Evolutionary conservation across 1,140 invertebrate genomes (phyloP).

Genomic region (Eulimnadia texana): DNA sequence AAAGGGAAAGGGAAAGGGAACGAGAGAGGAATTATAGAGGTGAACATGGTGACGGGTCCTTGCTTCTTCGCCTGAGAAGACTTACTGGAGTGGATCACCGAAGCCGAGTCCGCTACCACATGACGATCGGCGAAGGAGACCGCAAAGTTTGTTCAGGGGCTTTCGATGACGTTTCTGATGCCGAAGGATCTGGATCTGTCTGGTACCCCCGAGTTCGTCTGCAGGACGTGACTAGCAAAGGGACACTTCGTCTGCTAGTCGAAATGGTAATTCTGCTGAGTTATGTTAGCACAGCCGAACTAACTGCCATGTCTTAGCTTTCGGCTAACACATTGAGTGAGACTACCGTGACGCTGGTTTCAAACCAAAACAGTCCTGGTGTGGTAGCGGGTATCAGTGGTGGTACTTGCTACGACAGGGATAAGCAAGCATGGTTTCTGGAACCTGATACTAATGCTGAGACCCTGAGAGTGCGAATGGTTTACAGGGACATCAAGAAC

Average conservation of each 20-base stretch:
- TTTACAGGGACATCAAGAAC: slow-evolving; percentile 71
- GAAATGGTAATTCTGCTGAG: slow-evolving; percentile 48
- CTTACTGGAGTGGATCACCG: slow-evolving; percentile 34
- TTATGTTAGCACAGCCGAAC: too few relatives aligned
- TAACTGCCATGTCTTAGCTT: too few relatives aligned
- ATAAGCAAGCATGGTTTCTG: slow-evolving; percentile 69
- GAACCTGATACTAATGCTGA: slow-evolving; percentile 66
- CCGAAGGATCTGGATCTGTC: slow-evolving; percentile 52
- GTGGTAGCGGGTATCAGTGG: slow-evolving; percentile 14
- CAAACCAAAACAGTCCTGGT: background rate
- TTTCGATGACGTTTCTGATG: slow-evolving; percentile 60
- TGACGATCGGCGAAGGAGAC: slow-evolving; percentile 56
- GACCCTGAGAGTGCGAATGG: slow-evolving; percentile 56
- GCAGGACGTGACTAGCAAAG: slow-evolving; percentile 41
- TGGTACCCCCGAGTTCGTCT: slow-evolving; percentile 51
- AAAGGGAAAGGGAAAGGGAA: background rate
- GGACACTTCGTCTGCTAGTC: slow-evolving; percentile 45
- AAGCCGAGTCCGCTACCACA: slow-evolving; percentile 32
- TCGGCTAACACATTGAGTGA: slow-evolving; percentile 60
- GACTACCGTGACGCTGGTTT: slow-evolving; percentile 26
- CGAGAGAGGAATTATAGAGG: background rate
- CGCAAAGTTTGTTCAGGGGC: slow-evolving; percentile 55
- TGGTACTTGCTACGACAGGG: slow-evolving; percentile 64
- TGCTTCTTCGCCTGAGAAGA: slow-evolving; percentile 26
- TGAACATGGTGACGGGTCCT: slow-evolving; percentile 22